Percentiles rank a stretch among this genome's conserved stretches.
Conservation (phyloP, 2,797 vertebrate species). For the Clarias fuscus region DNA sequence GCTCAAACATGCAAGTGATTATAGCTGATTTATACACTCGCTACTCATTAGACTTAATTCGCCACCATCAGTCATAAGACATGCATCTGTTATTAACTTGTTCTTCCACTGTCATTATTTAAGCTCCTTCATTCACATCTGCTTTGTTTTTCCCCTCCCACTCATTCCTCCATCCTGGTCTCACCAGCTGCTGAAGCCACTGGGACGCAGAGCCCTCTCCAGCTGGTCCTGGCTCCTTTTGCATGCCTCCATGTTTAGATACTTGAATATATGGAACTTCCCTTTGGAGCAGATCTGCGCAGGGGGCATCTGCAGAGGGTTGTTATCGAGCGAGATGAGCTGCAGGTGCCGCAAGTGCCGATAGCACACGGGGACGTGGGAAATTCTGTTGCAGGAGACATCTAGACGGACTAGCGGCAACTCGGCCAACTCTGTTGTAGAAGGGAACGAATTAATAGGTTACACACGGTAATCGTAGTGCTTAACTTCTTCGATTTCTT, state of each 20-base stretch:
- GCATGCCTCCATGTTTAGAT: slow-evolving; percentile 84
- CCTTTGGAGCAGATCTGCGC: slow-evolving; percentile 90
- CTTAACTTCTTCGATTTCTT: background rate
- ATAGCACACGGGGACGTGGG: slow-evolving; percentile 85
- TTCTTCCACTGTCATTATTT: background rate
- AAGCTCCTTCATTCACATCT: slow-evolving; percentile 18
- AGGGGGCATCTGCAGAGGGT: slow-evolving; percentile 87
- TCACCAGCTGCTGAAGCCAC: slow-evolving; percentile 82
- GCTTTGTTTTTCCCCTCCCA: background rate
- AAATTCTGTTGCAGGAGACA: slow-evolving; percentile 89
- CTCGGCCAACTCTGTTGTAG: slow-evolving; percentile 81
- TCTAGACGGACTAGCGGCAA: slow-evolving; percentile 87
- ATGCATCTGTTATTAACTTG: background rate
- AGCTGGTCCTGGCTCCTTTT: slow-evolving; percentile 78
- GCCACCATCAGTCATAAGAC: background rate
- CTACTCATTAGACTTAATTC: background rate
- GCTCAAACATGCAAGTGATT: background rate
- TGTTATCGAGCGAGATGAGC: slow-evolving; percentile 84
- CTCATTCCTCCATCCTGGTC: background rate
- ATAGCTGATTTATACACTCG: too few species aligned
- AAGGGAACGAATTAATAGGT: background rate
- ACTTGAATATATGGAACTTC: slow-evolving; percentile 90
- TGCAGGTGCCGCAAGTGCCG: slow-evolving; percentile 88
- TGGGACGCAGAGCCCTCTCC: slow-evolving; percentile 76
- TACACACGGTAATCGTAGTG: background rate